Base-by-base conservation (phyloP, 2,113 vertebrate genomes). In the Ivindomyrus marchei region DNA sequence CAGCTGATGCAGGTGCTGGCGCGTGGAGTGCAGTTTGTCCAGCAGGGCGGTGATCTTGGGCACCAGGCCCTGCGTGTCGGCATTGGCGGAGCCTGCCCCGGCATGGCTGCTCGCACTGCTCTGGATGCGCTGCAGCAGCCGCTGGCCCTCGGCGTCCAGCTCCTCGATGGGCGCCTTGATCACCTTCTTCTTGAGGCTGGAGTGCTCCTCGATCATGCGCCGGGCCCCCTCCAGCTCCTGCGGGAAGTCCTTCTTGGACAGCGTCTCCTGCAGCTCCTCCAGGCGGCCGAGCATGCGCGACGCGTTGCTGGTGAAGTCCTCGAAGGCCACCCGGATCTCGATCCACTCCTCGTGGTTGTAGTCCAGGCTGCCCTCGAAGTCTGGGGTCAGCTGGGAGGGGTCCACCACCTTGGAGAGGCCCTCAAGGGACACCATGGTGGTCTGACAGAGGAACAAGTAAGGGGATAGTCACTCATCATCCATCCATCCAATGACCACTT, bases 311-410 rank as follows among this genome's bases (percentile, higher is more conserved):
- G 98, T 98, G 90, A 99, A 99, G 94, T 99, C 98, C 95, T 99
- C 98, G 90, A 99, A 99, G 88, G 98, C 98, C 93, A 99, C 97
- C 58, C 98, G 96, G 93, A 99, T 98, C 94, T 99, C 98, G 89
- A 99, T 99, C 98, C 98, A 99, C 89, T 99, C 98, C 87, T 99
- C 98, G 0, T 99, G 98, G 96, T 99, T 99, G 94, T 99, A 99
- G 84, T 99, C 98, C 94, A 99, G 95, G 93, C 98, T 98, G 94
- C 98, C 98, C 49, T 99, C 98, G 36, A 99, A 99, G 95, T 99
- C 98, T 0, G 98, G 94, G 0, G 98, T 99, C 92, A 99, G 96
- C 94, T 99, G 98, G 92, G 98, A 99, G 90, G 98, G 98, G 95
- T 99, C 98, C 91, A 99, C 98, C 90, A 99, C 97, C 95, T 99